phyloP scores from a whole-genome alignment of 1,140 invertebrate species.

The Bradysia coprophila region DNA sequence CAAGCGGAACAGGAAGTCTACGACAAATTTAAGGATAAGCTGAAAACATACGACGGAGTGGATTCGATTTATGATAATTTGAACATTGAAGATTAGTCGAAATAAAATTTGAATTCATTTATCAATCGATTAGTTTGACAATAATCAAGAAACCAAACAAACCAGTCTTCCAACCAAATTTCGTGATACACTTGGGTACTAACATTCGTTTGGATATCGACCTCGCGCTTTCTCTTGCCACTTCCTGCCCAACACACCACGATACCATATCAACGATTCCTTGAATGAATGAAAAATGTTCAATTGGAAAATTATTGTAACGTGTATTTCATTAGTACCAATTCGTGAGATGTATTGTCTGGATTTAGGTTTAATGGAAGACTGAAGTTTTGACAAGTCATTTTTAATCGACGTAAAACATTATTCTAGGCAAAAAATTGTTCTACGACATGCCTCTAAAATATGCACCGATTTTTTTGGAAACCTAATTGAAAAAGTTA shows the following conservation, averaged over 20 bases:
- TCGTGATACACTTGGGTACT: no score
- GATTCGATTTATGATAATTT: conserved; percentile 17
- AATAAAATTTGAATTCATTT: no score
- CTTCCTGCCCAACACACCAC: conserved; percentile 1
- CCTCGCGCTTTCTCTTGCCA: background rate
- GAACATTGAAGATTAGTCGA: no score
- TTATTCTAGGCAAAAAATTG: no score
- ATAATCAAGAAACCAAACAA: background rate
- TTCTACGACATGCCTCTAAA: no score
- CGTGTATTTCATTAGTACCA: conserved; percentile 1
- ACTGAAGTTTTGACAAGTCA: no score
- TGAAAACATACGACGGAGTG: conserved; percentile 10
- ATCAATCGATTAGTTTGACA: no score
- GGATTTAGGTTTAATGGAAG: no score
- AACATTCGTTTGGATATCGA: background rate
- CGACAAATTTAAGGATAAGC: conserved; percentile 9
- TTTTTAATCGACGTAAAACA: no score
- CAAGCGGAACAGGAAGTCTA: conserved; percentile 5
- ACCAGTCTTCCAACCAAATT: no score
- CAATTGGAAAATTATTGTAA: conserved; percentile 1
- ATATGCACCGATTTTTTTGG: background rate
- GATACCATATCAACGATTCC: background rate
- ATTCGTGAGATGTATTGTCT: conserved; percentile 1
- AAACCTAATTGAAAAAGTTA: no score
- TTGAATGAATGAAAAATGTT: conserved; percentile 1